phyloP scores from a whole-genome alignment of 2,113 vertebrate species.

The Rhea pennata region DNA sequence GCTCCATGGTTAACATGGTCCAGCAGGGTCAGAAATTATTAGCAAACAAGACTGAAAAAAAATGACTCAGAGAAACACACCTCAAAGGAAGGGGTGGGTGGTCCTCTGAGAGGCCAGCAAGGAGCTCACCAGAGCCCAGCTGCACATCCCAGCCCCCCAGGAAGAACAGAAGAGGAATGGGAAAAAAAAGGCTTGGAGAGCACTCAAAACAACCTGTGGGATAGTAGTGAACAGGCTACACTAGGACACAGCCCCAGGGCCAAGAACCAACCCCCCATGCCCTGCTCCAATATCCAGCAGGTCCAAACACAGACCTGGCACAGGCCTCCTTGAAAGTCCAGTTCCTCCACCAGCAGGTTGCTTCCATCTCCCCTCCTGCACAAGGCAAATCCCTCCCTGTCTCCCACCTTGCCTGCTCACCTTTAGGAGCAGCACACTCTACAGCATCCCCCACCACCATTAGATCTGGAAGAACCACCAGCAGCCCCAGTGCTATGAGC shows the following conservation, averaged over 20 bases:
- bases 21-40: background rate
- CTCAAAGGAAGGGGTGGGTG: rapidly evolving
- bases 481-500: background rate
- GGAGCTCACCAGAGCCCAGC: background rate
- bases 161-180: background rate
- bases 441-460: background rate
- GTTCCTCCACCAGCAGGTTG: background rate
- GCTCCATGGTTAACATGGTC: rapidly evolving
- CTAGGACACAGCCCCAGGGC: rapidly evolving
- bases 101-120: background rate
- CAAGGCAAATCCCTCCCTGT: background rate
- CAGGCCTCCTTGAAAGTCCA: background rate
- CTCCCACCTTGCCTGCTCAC: background rate
- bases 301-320: background rate
- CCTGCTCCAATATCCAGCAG: too few relatives aligned
- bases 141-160: rapidly evolving
- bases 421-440: background rate
- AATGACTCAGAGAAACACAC: background rate
- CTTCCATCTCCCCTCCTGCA: background rate
- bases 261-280: rapidly evolving
- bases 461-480: background rate
- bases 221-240: background rate
- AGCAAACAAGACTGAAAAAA: background rate
- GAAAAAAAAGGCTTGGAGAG: background rate
- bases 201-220: background rate